A percentile compares a stretch with the other conserved stretches of the same genome.
Conservation (phyloP, 2,888 invertebrate species). For the Ophion obscuratus region DNA sequence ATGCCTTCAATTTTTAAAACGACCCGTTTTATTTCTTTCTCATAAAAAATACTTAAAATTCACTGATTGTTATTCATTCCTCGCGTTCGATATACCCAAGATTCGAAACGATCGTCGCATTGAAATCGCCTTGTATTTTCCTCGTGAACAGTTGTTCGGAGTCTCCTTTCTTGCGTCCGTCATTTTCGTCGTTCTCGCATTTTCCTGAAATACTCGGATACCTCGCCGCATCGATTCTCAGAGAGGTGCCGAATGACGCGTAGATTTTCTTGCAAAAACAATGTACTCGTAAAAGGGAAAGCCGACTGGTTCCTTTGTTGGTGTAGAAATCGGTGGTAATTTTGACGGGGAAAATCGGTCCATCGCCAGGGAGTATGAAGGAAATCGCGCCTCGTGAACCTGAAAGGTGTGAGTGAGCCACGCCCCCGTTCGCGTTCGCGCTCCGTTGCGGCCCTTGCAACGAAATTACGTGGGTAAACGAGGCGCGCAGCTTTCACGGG, state of each 20-base stretch:
- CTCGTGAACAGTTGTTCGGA: no score
- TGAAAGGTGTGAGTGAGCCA: constrained; percentile 82
- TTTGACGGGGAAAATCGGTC: constrained; percentile 32
- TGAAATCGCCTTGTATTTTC: no score
- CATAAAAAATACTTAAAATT: no score
- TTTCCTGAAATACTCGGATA: no score
- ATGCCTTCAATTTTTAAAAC: no score
- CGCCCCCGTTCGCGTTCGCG: constrained; percentile 74
- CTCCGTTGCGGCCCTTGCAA: constrained; percentile 71
- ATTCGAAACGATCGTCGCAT: no score
- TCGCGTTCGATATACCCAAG: no score
- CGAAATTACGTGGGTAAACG: constrained; percentile 78
- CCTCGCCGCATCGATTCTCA: no score
- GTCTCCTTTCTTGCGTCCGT: no score
- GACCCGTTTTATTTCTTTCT: no score
- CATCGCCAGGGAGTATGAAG: constrained; percentile 67
- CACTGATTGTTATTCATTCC: no score
- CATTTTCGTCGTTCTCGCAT: no score
- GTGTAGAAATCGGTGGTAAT: constrained; percentile 15
- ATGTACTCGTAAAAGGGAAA: constrained; percentile 35
- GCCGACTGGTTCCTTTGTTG: constrained; percentile 28
- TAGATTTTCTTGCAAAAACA: constrained; percentile 66
- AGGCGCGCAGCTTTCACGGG: constrained; percentile 60
- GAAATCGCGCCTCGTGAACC: constrained; percentile 68
- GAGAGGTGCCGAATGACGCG: constrained; percentile 55